Percentiles rank a stretch among this genome's conserved stretches.
Conservation (phyloP, 2,888 invertebrate genomes). For the Patella caerulea region DNA sequence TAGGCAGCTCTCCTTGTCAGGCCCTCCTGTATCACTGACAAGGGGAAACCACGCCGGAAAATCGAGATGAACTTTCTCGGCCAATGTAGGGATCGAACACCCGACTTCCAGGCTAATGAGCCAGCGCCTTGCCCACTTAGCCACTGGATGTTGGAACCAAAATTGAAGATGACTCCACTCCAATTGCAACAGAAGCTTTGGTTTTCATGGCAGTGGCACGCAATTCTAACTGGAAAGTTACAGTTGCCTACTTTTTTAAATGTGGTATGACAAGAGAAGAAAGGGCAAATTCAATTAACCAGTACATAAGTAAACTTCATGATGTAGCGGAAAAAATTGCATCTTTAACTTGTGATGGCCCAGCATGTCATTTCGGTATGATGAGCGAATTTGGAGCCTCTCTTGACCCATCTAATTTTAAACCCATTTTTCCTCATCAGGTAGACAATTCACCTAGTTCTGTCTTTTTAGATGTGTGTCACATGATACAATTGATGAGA, state of each 20-base stretch:
- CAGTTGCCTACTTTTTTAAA: not conserved
- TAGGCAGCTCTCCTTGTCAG: too few species aligned
- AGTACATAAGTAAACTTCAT: not conserved
- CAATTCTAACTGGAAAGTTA: constrained; percentile 11
- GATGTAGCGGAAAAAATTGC: constrained; percentile 8
- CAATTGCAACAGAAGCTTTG: constrained; percentile 14
- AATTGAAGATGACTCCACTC: constrained; percentile 5
- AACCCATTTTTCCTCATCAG: not conserved
- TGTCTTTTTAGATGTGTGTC: constrained; percentile 1
- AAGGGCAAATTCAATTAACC: constrained; percentile 1
- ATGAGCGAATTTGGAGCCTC: not conserved
- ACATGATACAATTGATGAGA: not conserved
- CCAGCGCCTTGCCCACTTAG: too few species aligned
- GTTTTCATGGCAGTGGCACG: not conserved
- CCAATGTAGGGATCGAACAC: too few species aligned
- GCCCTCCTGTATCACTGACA: too few species aligned
- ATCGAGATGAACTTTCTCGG: too few species aligned
- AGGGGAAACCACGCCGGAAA: too few species aligned
- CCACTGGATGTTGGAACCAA: constrained; percentile 16
- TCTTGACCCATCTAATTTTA: not conserved
- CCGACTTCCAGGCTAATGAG: too few species aligned
- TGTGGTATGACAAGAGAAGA: constrained; percentile 7
- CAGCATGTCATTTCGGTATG: constrained; percentile 18
- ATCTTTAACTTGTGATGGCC: constrained; percentile 15
- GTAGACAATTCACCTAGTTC: not conserved